Percentiles rank a stretch among this genome's conserved stretches.
These are phyloP conservation scores for Acanthurus lineatus DNA, from an alignment of 2,797 vertebrate genomes.

Conservation along the genomic window DNA sequence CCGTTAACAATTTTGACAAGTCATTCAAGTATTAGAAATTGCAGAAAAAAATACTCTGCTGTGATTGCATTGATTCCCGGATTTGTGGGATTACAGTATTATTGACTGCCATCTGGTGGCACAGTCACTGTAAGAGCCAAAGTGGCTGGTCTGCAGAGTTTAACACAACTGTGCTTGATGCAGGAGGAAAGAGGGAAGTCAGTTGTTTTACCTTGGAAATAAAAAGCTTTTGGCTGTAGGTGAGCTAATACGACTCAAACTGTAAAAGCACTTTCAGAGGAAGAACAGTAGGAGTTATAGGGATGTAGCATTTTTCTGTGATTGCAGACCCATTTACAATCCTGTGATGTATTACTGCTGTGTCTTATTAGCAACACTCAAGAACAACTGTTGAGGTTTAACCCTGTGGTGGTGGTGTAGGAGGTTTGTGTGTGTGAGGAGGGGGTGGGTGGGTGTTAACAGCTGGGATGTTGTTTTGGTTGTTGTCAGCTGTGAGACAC, in stretches of 20 bases:
- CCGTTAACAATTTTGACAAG: slow-evolving; percentile 3
- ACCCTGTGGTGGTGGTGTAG: background rate
- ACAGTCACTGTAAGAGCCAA: slow-evolving; percentile 16
- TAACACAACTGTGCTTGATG: background rate
- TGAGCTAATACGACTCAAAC: slow-evolving; percentile 27
- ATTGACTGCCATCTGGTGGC: slow-evolving; percentile 69
- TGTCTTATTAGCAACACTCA: slow-evolving; percentile 17
- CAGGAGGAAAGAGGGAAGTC: slow-evolving; percentile 26
- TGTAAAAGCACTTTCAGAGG: background rate
- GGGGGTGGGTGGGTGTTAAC: no score
- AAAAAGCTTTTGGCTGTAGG: slow-evolving; percentile 23
- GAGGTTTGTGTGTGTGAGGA: no score
- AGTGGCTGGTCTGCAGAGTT: slow-evolving; percentile 7
- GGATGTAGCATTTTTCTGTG: slow-evolving; percentile 2
- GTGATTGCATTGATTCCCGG: slow-evolving; percentile 23
- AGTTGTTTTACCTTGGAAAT: slow-evolving; percentile 46
- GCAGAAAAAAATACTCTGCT: slow-evolving; percentile 1
- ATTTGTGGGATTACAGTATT: slow-evolving; percentile 55
- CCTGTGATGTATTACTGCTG: background rate
- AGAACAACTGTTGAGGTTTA: background rate
- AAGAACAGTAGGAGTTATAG: slow-evolving; percentile 9
- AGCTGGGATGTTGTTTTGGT: slow-evolving; percentile 39
- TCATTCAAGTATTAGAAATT: slow-evolving; percentile 15
- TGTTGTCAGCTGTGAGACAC: slow-evolving; percentile 7
- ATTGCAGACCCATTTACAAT: slow-evolving; percentile 14